Base-by-base conservation (phyloP, 2,888 invertebrate genomes). In the Polydrusus cervinus region DNA sequence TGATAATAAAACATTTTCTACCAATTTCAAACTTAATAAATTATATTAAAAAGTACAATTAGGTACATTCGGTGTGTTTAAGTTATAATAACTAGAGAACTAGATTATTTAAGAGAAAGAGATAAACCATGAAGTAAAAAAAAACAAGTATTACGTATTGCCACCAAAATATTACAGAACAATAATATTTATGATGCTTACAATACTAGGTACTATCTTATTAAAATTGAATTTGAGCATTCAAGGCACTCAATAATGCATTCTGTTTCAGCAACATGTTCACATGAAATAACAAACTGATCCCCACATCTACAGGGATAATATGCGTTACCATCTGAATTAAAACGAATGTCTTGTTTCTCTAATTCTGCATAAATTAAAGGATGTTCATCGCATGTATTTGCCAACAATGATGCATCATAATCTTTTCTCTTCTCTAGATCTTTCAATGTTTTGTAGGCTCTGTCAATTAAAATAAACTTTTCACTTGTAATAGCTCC, bases 271-370 rank as follows among this genome's bases (percentile, higher is more conserved):
- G 80, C 65, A 65, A 88, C 76, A 74, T 88, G 85, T 25, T 83
- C 81, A 79, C 82, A 83, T 57, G 88, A 82, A 38, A 92, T 86
- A 40, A 86, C 80, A 85, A 92, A 92, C 64, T 86, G 83, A 45
- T 92, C 91, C 79, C 94, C 94, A 87, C 94, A 94, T 82, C 94
- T 89, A 84, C 94, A 94, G 11, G 86, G 88, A 84, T 92, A 93
- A 72, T 89, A 88, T 6, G 83, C 77, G 51, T 85, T 81, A 60
- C 79, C 70, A 86, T 88, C 85, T 51, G 85, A 82, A 45, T 83
- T 83, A 76, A 84, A 86, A 40, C 87, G 82, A 85, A 93, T 88
- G 16, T 92, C 89, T 0, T 85, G 80, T 66, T 89, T 80, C 25
- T 79, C 83, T 81, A 94, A 85, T 78, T 89, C 90, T 51, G 89